phyloP scores from a whole-genome alignment of 2,797 vertebrate genomes.

The Ataeniobius toweri region DNA sequence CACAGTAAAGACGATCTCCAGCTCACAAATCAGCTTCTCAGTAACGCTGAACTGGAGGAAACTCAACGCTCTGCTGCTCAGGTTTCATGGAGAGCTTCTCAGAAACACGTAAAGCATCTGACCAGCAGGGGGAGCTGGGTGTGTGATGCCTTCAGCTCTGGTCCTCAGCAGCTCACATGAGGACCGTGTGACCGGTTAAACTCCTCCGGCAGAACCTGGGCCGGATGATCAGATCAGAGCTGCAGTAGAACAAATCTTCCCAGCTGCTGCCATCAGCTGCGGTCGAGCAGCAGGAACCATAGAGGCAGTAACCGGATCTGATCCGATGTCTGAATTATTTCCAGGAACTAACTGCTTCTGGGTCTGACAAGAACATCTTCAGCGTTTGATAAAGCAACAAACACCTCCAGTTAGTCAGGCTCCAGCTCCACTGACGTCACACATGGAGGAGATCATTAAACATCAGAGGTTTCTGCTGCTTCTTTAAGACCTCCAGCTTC shows the following conservation, averaged over 20 bases:
- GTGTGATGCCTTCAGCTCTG: neutral
- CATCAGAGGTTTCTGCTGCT: too few species aligned
- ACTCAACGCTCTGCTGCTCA: neutral
- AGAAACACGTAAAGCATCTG: neutral
- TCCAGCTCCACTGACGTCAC: too few species aligned
- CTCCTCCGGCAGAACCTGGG: neutral
- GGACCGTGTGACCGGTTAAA: slow-evolving; percentile 54
- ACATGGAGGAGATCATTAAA: too few species aligned
- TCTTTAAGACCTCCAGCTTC: too few species aligned
- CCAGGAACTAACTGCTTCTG: neutral
- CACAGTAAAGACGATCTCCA: neutral
- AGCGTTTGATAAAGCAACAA: too few species aligned
- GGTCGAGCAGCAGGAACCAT: too few species aligned
- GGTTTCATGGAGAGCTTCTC: neutral
- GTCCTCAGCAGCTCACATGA: slow-evolving; percentile 51
- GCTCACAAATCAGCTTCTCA: too few species aligned
- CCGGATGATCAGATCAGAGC: neutral
- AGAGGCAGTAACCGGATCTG: neutral
- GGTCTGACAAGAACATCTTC: too few species aligned
- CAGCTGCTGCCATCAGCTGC: too few species aligned
- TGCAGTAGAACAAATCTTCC: neutral
- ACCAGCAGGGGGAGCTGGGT: neutral
- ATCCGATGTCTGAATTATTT: neutral
- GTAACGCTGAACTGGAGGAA: too few species aligned
- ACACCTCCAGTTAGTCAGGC: too few species aligned